Evolutionary conservation across 2,888 invertebrate species (phyloP).

Genomic region (Laothoe populi): DNA sequence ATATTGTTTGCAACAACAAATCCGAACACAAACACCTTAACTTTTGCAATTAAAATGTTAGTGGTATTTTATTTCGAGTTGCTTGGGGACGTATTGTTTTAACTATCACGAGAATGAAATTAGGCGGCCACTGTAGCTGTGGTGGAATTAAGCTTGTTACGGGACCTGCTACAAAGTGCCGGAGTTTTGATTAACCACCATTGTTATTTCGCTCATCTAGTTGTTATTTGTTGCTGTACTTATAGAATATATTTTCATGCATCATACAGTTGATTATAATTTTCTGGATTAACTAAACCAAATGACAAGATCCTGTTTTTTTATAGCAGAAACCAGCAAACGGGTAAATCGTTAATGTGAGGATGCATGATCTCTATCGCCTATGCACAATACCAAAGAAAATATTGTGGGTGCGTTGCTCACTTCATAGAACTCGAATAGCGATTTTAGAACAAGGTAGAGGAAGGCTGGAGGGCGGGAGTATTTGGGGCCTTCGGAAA

Average conservation of each 20-base stretch:
- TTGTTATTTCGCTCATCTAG: slow-evolving; percentile 52
- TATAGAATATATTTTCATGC: slow-evolving; percentile 15
- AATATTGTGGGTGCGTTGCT: no score
- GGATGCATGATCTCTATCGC: no score
- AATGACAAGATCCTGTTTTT: background rate
- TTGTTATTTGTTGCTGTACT: slow-evolving; percentile 38
- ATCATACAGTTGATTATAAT: background rate
- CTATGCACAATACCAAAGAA: no score
- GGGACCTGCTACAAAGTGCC: slow-evolving; percentile 43
- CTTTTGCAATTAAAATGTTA: background rate
- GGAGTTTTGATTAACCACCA: slow-evolving; percentile 58
- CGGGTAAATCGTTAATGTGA: no score
- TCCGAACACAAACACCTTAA: background rate
- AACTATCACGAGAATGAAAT: slow-evolving; percentile 33
- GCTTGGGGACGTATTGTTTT: slow-evolving; percentile 18
- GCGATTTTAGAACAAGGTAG: no score
- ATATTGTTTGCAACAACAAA: background rate
- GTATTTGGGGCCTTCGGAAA: no score
- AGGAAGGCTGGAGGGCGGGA: no score
- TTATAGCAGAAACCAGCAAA: background rate
- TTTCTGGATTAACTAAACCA: background rate
- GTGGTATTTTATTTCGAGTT: slow-evolving; percentile 4
- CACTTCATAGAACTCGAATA: no score
- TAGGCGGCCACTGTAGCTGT: slow-evolving; percentile 33
- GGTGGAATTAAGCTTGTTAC: slow-evolving; percentile 52